These are phyloP conservation scores for Drosophila histrio DNA, from an alignment of 2,888 invertebrate species.

Conservation along the genomic window DNA sequence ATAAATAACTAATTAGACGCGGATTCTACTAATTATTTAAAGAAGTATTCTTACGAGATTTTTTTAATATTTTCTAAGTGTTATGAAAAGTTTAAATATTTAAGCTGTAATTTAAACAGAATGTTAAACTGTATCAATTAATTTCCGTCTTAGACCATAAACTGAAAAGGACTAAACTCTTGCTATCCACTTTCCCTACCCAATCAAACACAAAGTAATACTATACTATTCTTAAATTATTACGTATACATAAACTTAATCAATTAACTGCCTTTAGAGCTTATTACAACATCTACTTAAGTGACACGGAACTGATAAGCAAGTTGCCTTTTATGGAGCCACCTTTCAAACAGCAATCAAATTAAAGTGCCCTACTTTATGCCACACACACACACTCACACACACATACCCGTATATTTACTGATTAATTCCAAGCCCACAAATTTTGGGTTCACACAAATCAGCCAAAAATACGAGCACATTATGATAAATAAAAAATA, in stretches of 20 bases:
- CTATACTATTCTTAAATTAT: not conserved
- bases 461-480: conserved; percentile 36
- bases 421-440: conserved; percentile 3
- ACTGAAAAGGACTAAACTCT: not conserved
- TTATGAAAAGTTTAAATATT: too few relatives aligned
- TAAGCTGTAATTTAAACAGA: not conserved
- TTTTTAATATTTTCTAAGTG: too few relatives aligned
- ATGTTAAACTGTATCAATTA: not conserved
- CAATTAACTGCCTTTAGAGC: not conserved
- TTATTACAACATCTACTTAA: not conserved
- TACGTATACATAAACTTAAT: not conserved
- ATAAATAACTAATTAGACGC: too few relatives aligned
- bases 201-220: not conserved
- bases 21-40: not conserved
- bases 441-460: conserved; percentile 48
- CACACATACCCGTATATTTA: not conserved
- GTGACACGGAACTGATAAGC: conserved; percentile 1
- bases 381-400: conserved; percentile 8
- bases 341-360: conserved; percentile 55
- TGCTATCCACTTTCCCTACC: not conserved
- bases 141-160: too few relatives aligned
- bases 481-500: conserved; percentile 17
- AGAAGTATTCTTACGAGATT: too few relatives aligned
- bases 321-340: conserved; percentile 20
- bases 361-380: conserved; percentile 39